Conservation (phyloP, 1,140 invertebrate species). For the Cydia amplana region DNA sequence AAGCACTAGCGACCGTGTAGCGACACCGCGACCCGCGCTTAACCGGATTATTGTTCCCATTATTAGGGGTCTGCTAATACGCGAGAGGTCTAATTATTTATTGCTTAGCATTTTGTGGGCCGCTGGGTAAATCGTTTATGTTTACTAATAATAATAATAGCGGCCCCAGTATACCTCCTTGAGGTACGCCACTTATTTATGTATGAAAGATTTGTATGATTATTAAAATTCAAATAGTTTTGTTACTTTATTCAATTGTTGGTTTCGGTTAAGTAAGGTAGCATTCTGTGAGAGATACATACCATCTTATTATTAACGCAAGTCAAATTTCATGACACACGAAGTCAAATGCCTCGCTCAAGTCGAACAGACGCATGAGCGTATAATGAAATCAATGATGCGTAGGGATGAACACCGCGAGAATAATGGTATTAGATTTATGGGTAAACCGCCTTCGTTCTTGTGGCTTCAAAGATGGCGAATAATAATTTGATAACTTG, state of each 20-base stretch:
- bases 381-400: neutral
- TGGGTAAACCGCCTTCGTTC: neutral
- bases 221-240: too few relatives aligned
- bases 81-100: constrained; percentile 1
- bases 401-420: neutral
- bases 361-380: neutral
- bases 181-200: neutral
- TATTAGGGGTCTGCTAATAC: constrained; percentile 3
- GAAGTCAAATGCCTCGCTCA: neutral
- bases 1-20: constrained; percentile 3
- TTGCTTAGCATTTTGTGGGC: neutral
- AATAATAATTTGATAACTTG: too few relatives aligned
- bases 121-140: neutral
- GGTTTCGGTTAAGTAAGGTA: neutral
- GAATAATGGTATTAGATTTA: constrained; percentile 14
- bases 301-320: neutral
- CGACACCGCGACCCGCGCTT: neutral
- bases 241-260: too few relatives aligned
- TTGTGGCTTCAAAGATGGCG: too few relatives aligned
- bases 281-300: neutral
- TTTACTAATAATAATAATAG: neutral
- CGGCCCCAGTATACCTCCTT: neutral
- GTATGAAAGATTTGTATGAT: neutral
- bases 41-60: constrained; percentile 20
- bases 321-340: neutral